Percentiles rank a stretch among this genome's conserved stretches.
Conservation (phyloP, 1,140 invertebrate species). For the Halictus rubicundus region DNA sequence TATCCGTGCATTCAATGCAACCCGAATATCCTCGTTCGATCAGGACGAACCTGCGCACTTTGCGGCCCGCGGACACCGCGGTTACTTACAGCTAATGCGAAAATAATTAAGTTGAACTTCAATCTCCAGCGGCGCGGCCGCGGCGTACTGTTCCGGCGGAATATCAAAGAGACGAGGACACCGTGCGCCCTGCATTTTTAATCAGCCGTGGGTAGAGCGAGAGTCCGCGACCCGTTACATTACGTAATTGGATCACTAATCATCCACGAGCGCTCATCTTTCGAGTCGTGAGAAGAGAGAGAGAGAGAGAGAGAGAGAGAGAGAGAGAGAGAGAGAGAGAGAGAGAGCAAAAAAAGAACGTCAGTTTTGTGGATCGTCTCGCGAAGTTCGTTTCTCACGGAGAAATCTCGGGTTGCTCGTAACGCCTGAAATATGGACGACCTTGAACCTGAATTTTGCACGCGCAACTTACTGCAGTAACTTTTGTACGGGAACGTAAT, state of each 20-base stretch:
- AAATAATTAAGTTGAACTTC: slow-evolving; percentile 56
- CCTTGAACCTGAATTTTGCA: background rate
- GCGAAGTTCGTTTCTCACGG: background rate
- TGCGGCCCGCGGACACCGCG: slow-evolving; percentile 27
- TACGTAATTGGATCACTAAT: slow-evolving; percentile 44
- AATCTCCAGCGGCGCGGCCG: slow-evolving; percentile 15
- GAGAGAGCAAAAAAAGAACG: background rate
- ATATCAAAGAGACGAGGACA: slow-evolving; percentile 23
- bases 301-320: no score
- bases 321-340: no score
- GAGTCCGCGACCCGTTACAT: slow-evolving; percentile 17
- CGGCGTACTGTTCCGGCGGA: background rate
- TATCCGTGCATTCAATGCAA: background rate
- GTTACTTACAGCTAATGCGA: slow-evolving; percentile 53
- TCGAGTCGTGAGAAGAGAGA: no score
- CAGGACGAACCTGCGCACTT: background rate
- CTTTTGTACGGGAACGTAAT: no score
- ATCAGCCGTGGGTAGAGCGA: slow-evolving; percentile 13
- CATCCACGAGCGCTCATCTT: background rate
- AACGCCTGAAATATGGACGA: background rate
- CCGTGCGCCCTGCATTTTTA: slow-evolving; percentile 21
- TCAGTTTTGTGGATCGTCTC: slow-evolving; percentile 6
- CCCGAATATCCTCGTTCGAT: background rate
- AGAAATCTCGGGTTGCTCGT: background rate
- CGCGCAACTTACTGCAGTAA: no score